Conservation (phyloP, 2,888 invertebrate species). For the Calliopum simillimum region DNA sequence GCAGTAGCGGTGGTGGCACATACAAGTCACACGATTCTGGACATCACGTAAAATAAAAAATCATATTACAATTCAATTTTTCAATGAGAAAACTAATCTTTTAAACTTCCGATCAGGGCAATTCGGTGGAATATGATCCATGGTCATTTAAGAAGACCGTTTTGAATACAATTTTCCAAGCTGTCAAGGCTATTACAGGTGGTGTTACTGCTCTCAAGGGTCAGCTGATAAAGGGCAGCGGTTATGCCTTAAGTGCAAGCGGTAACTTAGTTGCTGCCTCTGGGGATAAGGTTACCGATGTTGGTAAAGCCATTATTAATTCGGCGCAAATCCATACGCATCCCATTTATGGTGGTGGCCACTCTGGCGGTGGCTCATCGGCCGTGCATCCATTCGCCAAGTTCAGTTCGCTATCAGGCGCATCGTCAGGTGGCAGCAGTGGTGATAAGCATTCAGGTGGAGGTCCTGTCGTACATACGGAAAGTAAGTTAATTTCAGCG, state of each 20-base stretch:
- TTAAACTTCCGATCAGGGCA: slow-evolving; percentile 51
- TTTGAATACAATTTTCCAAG: slow-evolving; percentile 84
- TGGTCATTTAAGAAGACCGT: slow-evolving; percentile 87
- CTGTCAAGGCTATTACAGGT: slow-evolving; percentile 88
- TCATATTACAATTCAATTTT: neutral
- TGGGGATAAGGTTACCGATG: slow-evolving; percentile 82
- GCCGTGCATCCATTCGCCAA: slow-evolving; percentile 61
- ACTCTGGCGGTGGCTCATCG: slow-evolving; percentile 47
- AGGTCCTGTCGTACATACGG: slow-evolving; percentile 60
- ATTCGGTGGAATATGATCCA: slow-evolving; percentile 71
- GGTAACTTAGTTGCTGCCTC: slow-evolving; percentile 79
- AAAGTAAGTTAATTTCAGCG: slow-evolving; percentile 58
- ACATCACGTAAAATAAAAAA: slow-evolving; percentile 53
- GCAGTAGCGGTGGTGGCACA: slow-evolving; percentile 57
- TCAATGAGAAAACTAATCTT: slow-evolving; percentile 4
- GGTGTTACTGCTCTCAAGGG: slow-evolving; percentile 90
- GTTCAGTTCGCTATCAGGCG: slow-evolving; percentile 61
- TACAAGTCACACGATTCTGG: slow-evolving; percentile 55
- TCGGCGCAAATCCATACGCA: slow-evolving; percentile 76
- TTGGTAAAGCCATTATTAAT: slow-evolving; percentile 83
- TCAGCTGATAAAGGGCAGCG: slow-evolving; percentile 86
- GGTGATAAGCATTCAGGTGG: slow-evolving; percentile 48
- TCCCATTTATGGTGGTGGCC: slow-evolving; percentile 51
- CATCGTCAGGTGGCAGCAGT: slow-evolving; percentile 62
- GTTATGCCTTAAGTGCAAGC: slow-evolving; percentile 74